These are phyloP conservation scores for Chelmon rostratus DNA, from an alignment of 2,797 vertebrate species.

Conservation along the genomic window DNA sequence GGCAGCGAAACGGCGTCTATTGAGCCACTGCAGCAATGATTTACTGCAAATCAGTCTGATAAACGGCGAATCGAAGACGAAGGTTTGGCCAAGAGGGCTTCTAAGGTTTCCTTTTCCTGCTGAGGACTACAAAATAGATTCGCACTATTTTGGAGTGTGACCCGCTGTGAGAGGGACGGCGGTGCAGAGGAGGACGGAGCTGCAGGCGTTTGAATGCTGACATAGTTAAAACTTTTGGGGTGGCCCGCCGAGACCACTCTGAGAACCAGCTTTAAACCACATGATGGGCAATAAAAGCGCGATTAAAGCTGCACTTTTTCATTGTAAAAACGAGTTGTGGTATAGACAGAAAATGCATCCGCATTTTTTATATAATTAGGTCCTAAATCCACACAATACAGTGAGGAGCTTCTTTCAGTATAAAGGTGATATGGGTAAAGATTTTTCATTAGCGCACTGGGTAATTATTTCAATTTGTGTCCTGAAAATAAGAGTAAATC, in stretches of 20 bases:
- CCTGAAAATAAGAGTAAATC: neutral
- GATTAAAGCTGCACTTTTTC: neutral
- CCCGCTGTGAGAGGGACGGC: neutral
- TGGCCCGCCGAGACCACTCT: neutral
- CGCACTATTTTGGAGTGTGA: neutral
- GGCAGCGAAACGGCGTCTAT: conserved; percentile 58
- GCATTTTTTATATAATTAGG: neutral
- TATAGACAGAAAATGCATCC: neutral
- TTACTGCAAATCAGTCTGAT: conserved; percentile 58
- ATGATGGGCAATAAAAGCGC: neutral
- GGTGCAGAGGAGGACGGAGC: neutral
- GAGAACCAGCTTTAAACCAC: neutral
- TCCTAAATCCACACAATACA: neutral
- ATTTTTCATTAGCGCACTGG: neutral
- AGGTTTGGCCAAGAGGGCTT: neutral
- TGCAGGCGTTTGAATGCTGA: conserved; percentile 4
- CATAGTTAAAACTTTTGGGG: neutral
- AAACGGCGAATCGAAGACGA: conserved; percentile 43
- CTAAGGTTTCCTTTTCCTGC: conserved; percentile 14
- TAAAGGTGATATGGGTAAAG: too few species aligned
- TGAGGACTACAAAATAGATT: conserved; percentile 4
- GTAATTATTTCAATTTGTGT: neutral
- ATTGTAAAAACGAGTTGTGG: neutral
- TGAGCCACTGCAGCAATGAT: conserved; percentile 67
- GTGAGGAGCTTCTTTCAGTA: too few species aligned